Percentiles rank a stretch among this genome's conserved stretches.
Conservation (phyloP, 2,888 invertebrate species). For the Drosophila mercatorum region DNA sequence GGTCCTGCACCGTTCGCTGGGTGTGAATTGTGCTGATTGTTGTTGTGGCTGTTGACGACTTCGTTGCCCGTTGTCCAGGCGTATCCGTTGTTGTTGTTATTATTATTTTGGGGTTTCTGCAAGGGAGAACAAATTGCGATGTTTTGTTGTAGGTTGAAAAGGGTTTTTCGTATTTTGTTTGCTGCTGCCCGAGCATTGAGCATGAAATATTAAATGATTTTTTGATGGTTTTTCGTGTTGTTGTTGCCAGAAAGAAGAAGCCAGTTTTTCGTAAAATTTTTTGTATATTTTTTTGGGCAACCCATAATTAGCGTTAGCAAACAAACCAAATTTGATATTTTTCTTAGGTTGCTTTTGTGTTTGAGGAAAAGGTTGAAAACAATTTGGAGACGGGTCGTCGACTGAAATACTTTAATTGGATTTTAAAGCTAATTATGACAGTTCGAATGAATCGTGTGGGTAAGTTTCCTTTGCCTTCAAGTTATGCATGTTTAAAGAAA, state of each 20-base stretch:
- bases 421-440: conserved; percentile 46
- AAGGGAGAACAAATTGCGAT: conserved; percentile 46
- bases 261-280: conserved; percentile 9
- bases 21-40: conserved; percentile 49
- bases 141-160: conserved; percentile 51
- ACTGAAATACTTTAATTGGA: conserved; percentile 44
- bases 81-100: conserved; percentile 53
- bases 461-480: no score
- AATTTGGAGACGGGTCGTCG: conserved; percentile 18
- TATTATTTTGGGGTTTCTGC: conserved; percentile 66
- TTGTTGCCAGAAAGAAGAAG: conserved; percentile 20
- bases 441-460: neutral
- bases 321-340: conserved; percentile 52
- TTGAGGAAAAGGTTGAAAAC: conserved; percentile 16
- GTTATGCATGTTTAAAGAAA: no score
- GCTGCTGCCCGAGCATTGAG: conserved; percentile 44
- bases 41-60: conserved; percentile 49
- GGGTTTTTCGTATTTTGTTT: conserved; percentile 44
- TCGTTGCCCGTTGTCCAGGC: conserved; percentile 60
- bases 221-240: conserved; percentile 57
- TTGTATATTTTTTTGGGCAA: neutral
- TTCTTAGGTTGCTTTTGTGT: conserved; percentile 26
- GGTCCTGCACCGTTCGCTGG: conserved; percentile 33
- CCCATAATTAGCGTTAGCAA: conserved; percentile 62
- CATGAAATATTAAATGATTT: conserved; percentile 65